phyloP scores from a whole-genome alignment of 2,797 vertebrate genomes.

The Arrhamphus sclerolepis region DNA sequence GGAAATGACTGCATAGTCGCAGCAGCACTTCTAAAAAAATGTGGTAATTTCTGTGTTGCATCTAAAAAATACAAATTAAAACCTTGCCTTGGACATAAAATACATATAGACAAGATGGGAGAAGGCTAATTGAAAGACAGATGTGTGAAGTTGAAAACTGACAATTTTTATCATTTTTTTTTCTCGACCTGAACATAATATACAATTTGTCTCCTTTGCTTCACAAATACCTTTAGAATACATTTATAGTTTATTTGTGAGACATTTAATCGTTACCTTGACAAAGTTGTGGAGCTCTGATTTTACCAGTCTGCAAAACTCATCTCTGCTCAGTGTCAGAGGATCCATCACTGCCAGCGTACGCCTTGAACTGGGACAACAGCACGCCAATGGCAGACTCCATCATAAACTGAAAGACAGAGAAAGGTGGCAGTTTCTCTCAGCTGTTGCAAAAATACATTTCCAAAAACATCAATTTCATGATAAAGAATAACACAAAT shows the following conservation, averaged over 20 bases:
- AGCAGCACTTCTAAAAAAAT: no score
- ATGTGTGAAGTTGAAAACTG: no score
- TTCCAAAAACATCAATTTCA: background rate
- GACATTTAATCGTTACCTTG: conserved; percentile 49
- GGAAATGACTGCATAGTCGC: no score
- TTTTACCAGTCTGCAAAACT: conserved; percentile 69
- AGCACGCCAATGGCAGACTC: conserved; percentile 73
- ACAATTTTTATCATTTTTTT: no score
- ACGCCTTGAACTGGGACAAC: conserved; percentile 73
- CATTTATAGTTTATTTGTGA: background rate
- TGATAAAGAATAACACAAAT: background rate
- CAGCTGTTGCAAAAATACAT: background rate
- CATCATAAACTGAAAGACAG: conserved; percentile 44
- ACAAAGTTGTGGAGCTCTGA: conserved; percentile 71
- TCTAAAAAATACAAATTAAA: no score
- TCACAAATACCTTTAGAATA: background rate
- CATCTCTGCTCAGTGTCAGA: conserved; percentile 72
- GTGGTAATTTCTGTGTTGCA: no score
- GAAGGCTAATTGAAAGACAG: no score
- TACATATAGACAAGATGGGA: no score
- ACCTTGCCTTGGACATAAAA: no score
- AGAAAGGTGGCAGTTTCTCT: background rate
- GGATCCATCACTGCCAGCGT: conserved; percentile 68
- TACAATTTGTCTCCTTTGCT: no score
- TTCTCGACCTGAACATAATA: no score